A percentile compares a stretch with the other conserved stretches of the same genome.
These are phyloP conservation scores for Oncorhynchus gorbuscha DNA, from an alignment of 2,113 vertebrate genomes.

Conservation along the genomic window DNA sequence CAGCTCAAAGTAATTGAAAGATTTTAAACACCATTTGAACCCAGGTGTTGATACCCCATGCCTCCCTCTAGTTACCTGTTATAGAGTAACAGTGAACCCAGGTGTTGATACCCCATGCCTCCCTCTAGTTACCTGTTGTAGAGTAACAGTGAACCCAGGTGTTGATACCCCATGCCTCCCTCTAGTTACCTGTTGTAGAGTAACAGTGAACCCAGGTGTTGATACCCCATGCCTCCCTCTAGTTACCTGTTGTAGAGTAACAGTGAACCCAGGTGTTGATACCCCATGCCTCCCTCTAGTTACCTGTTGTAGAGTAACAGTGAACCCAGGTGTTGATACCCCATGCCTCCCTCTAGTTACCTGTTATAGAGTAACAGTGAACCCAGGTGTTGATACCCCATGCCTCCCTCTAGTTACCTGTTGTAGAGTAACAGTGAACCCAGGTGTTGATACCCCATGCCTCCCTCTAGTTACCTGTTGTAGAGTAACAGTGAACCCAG, in stretches of 20 bases:
- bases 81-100: slow-evolving; percentile 71
- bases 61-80: slow-evolving; percentile 71
- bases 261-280: slow-evolving; percentile 61
- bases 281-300: too few species aligned
- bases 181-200: slow-evolving; percentile 64
- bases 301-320: slow-evolving; percentile 82
- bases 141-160: slow-evolving; percentile 64
- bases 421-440: too few species aligned
- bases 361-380: slow-evolving; percentile 77
- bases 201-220: slow-evolving; percentile 20
- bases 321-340: slow-evolving; percentile 58
- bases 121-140: slow-evolving; percentile 78
- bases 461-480: too few species aligned
- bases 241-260: slow-evolving; percentile 81
- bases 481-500: too few species aligned
- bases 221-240: too few species aligned
- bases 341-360: slow-evolving; percentile 49
- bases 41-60: slow-evolving; percentile 46
- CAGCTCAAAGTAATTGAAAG: not conserved
- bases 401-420: too few species aligned
- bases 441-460: too few species aligned
- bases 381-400: too few species aligned
- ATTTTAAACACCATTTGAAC: slow-evolving; percentile 17
- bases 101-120: slow-evolving; percentile 43
- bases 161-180: slow-evolving; percentile 26